Base-by-base conservation (phyloP, 1,140 invertebrate species). In the Camponotus floridanus region DNA sequence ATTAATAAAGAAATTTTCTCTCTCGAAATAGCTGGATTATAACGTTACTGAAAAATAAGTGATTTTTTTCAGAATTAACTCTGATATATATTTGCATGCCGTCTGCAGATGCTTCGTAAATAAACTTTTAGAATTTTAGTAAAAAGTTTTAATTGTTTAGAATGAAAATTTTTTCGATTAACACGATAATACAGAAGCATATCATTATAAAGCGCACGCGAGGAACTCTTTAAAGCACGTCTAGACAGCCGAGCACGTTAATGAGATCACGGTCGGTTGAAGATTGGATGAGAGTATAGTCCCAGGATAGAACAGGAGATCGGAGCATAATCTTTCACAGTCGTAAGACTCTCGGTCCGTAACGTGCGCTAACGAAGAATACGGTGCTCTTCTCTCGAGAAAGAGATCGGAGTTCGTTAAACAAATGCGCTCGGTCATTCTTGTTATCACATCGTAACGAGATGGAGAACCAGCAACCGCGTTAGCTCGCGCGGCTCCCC, bases 331-430 rank as follows among this genome's bases (percentile, higher is more conserved):
- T 45, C 57, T 21, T 18, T 4, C 33, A 57, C 7, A 7, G 3
- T 26, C 21, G 21, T 18, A 57, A 51, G 57, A 79, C 57, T 65
- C 36, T 51, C 13, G 48, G 48, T 51, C 48, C 57, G 36, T 76
- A 57, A 74, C n/a, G n/a, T 64, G 36, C 26, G 65, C 31, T 78
- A 68, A 76, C 64, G 57, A 79, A 90, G 81, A 71, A 74, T 74
- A 45, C 51, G 42, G 74, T 61, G 76, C 21, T 61, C 48, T 13
- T 68, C 33, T 18, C 1, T 73, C 62, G 33, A 18, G 45, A 13
- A 36, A 48, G 57, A 74, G 39, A 83, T 83, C 68, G 71, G 31
- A 81, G 84, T 88, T 91, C 90, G 91, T 92, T 91, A 92, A 92
- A 92, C 85, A 89, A 87, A 83, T 88, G 62, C 91, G 89, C 89